phyloP scores from a whole-genome alignment of 2,113 vertebrate species.

The Rhabdornis inornatus region DNA sequence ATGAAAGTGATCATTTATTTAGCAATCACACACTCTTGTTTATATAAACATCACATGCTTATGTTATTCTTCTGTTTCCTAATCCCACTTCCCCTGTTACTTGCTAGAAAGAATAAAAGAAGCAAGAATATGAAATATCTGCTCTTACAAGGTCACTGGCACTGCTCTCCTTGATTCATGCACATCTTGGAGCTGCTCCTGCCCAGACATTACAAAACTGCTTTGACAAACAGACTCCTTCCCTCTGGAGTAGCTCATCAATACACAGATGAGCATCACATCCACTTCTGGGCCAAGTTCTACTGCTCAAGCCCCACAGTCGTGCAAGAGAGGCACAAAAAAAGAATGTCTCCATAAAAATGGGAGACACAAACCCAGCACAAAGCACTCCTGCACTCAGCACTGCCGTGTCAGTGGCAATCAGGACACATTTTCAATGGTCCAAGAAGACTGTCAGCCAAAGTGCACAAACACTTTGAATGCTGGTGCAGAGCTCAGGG shows the following conservation, averaged over 20 bases:
- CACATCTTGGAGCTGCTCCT: neutral
- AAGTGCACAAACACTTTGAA: neutral
- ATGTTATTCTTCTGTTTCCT: neutral
- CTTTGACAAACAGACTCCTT: neutral
- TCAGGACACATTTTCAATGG: neutral
- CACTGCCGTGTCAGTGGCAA: rapidly evolving
- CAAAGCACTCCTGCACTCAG: neutral
- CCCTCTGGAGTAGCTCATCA: neutral
- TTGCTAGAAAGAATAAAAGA: neutral
- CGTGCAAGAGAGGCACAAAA: neutral
- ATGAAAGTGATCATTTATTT: neutral
- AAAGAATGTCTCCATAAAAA: neutral
- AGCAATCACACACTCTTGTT: neutral
- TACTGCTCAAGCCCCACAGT: neutral
- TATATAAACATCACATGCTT: neutral
- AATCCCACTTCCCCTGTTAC: neutral
- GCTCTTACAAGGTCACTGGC: neutral
- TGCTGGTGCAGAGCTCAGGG: neutral
- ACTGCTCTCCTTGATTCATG: neutral
- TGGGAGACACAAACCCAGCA: neutral
- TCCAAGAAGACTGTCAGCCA: neutral
- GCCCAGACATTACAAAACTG: neutral
- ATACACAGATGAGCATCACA: neutral
- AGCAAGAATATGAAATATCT: neutral
- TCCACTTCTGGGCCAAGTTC: neutral